phyloP scores from a whole-genome alignment of 2,888 invertebrate species.

The Drosophila tripunctata region DNA sequence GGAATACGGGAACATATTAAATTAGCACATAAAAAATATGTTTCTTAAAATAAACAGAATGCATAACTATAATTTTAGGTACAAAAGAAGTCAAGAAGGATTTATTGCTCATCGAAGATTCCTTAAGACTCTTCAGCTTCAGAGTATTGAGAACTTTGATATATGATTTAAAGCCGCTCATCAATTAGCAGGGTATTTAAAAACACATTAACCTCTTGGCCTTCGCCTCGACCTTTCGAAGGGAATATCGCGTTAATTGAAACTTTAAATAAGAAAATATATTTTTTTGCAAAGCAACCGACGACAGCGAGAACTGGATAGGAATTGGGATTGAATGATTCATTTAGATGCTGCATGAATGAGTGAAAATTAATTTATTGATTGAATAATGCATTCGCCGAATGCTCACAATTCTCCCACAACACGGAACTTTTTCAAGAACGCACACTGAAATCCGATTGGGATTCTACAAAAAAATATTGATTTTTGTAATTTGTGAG shows the following conservation, averaged over 20 bases:
- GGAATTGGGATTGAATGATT: too few relatives aligned
- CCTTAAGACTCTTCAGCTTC: too few relatives aligned
- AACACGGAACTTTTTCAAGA: constrained; percentile 31
- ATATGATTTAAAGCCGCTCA: constrained; percentile 28
- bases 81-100: too few relatives aligned
- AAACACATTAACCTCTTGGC: constrained; percentile 71
- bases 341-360: constrained; percentile 48
- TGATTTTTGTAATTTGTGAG: constrained; percentile 18
- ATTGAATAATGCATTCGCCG: constrained; percentile 14
- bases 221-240: constrained; percentile 67
- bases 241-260: constrained; percentile 56
- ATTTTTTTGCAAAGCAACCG: constrained; percentile 2
- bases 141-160: not conserved
- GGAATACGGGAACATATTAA: not conserved
- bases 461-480: constrained; percentile 20
- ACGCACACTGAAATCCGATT: not conserved
- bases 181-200: constrained; percentile 72
- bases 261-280: constrained; percentile 51
- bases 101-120: constrained; percentile 7
- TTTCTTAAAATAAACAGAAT: not conserved
- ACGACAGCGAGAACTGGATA: constrained; percentile 20
- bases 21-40: not conserved
- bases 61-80: too few relatives aligned
- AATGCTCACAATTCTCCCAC: too few relatives aligned
- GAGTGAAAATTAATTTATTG: constrained; percentile 30